These are phyloP conservation scores for Drosophila emarginata DNA, from an alignment of 2,888 invertebrate species.

Conservation along the genomic window DNA sequence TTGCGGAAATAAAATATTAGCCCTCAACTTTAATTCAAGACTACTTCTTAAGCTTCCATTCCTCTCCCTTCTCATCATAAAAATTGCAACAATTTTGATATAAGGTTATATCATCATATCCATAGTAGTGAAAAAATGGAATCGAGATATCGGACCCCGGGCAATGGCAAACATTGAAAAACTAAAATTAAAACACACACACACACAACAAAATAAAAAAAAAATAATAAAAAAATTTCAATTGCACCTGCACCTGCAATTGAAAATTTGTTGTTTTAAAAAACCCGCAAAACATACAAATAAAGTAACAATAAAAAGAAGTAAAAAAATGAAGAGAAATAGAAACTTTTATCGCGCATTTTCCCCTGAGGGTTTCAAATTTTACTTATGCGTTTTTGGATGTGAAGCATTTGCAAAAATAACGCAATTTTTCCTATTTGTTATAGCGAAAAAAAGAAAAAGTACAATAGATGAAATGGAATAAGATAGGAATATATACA, in stretches of 20 bases:
- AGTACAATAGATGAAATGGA: too few relatives aligned
- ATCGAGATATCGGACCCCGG: neutral
- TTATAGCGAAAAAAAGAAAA: too few relatives aligned
- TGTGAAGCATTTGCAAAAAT: too few relatives aligned
- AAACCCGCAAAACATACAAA: neutral
- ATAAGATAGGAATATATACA: too few relatives aligned
- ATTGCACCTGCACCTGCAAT: conserved; percentile 35
- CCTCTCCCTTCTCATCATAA: too few relatives aligned
- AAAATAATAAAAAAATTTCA: conserved; percentile 15
- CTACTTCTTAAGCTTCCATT: neutral
- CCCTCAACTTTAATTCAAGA: conserved; percentile 29
- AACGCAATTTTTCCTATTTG: too few relatives aligned
- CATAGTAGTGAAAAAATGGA: too few relatives aligned
- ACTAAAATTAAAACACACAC: conserved; percentile 29
- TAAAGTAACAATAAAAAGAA: neutral
- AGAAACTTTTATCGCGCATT: too few relatives aligned
- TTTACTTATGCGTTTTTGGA: too few relatives aligned
- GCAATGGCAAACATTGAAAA: conserved; percentile 7
- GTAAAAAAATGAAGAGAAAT: too few relatives aligned
- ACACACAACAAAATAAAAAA: conserved; percentile 2
- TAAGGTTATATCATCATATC: too few relatives aligned
- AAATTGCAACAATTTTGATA: conserved; percentile 33
- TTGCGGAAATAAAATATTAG: conserved; percentile 80
- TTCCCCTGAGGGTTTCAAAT: too few relatives aligned
- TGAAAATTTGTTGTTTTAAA: neutral